A percentile compares a stretch with the other conserved stretches of the same genome.
These are phyloP conservation scores for Hippolais icterina DNA, from an alignment of 2,113 vertebrate genomes.

Conservation along the genomic window DNA sequence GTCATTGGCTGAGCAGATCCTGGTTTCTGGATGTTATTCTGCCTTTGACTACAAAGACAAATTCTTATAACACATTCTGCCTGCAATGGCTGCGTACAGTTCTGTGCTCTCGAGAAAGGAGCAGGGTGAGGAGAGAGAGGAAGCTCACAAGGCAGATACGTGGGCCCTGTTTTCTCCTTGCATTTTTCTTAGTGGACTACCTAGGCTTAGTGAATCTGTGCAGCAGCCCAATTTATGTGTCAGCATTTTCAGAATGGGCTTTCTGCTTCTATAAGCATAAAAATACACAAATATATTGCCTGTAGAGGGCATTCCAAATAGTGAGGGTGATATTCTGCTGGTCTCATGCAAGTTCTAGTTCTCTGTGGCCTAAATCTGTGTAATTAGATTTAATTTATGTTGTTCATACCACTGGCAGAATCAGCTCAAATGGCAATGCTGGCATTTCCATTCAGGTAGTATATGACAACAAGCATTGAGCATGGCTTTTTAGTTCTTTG, in stretches of 20 bases:
- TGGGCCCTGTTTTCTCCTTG: not conserved
- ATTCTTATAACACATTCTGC: not conserved
- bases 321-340: not conserved
- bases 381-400: not conserved
- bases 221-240: not conserved
- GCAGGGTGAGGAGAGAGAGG: not conserved
- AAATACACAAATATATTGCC: not conserved
- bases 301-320: not conserved
- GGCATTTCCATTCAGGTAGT: not conserved
- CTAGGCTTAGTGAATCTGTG: not conserved
- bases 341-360: not conserved
- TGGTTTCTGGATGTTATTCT: not conserved
- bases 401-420: not conserved
- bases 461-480: not conserved
- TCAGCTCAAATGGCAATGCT: not conserved
- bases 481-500: not conserved
- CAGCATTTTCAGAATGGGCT: not conserved
- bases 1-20: not conserved
- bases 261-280: not conserved
- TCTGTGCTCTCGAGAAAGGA: not conserved
- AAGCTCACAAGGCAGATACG: not conserved
- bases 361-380: not conserved
- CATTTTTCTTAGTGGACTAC: not conserved
- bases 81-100: not conserved
- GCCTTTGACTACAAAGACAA: not conserved